Percentiles rank a stretch among this genome's conserved stretches.
Evolutionary conservation across 2,888 invertebrate genomes (phyloP).

Genomic region (Lepidocyrtinus sp.): DNA sequence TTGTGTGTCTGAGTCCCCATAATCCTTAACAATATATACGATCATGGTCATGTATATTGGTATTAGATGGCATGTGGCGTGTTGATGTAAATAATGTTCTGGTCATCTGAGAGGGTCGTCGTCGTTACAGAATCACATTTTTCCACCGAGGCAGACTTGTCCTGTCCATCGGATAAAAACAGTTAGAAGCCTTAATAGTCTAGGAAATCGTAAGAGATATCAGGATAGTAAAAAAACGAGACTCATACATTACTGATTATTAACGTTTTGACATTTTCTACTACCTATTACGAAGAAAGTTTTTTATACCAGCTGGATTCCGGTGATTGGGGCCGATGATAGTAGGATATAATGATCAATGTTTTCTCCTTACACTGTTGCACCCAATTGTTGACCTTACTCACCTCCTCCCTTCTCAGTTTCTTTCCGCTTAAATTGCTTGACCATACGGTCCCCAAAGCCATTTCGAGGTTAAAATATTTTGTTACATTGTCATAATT

Average conservation of each 20-base stretch:
- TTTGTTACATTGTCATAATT: not conserved
- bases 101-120: constrained; percentile 60
- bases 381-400: constrained; percentile 4
- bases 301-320: not conserved
- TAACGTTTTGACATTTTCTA: constrained; percentile 46
- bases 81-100: constrained; percentile 66
- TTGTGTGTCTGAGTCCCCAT: not conserved
- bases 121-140: constrained; percentile 42
- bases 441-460: not conserved
- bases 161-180: not conserved
- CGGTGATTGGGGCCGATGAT: constrained; percentile 1
- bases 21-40: not conserved
- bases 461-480: constrained; percentile 8
- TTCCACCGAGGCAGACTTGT: not conserved
- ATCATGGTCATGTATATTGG: constrained; percentile 20
- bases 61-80: constrained; percentile 58
- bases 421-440: not conserved
- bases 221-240: constrained; percentile 23
- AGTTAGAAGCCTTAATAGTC: not conserved
- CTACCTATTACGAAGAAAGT: not conserved
- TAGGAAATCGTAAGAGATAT: constrained; percentile 47
- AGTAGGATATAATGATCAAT: not conserved
- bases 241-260: constrained; percentile 59
- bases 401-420: not conserved
- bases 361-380: constrained; percentile 6